Conservation (phyloP, 2,888 invertebrate species). For the Saturnia pavonia region DNA sequence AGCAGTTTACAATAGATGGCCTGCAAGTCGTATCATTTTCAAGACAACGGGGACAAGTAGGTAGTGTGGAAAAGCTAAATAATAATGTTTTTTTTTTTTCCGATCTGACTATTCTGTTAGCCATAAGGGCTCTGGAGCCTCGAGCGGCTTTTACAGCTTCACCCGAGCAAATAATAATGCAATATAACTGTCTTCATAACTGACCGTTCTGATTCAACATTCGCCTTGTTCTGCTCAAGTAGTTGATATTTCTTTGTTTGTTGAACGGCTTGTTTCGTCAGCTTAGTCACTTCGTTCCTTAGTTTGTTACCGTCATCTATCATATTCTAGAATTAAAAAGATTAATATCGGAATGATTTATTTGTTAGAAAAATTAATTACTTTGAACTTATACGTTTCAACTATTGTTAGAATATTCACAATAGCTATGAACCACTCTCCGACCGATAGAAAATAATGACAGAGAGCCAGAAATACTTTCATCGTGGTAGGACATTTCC, state of each 20-base stretch:
- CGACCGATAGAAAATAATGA: too few relatives aligned
- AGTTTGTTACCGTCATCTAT: constrained; percentile 68
- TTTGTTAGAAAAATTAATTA: not conserved
- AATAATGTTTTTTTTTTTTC: too few relatives aligned
- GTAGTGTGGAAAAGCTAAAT: too few relatives aligned
- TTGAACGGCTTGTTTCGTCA: constrained; percentile 66
- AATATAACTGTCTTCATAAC: not conserved
- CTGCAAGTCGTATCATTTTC: too few relatives aligned
- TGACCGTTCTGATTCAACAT: constrained; percentile 60
- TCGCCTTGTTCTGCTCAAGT: constrained; percentile 56
- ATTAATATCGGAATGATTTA: not conserved
- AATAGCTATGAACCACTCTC: too few relatives aligned
- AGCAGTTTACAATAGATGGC: too few relatives aligned
- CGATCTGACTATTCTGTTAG: too few relatives aligned
- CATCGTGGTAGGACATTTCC: too few relatives aligned
- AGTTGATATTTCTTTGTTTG: constrained; percentile 63
- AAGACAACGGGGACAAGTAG: too few relatives aligned
- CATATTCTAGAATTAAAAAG: constrained; percentile 55
- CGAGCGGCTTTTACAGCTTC: too few relatives aligned
- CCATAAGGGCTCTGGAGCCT: too few relatives aligned
- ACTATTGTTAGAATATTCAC: not conserved
- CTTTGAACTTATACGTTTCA: not conserved
- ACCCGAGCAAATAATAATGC: not conserved
- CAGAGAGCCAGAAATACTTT: too few relatives aligned
- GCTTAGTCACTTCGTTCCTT: constrained; percentile 74